phyloP scores from a whole-genome alignment of 2,113 vertebrate genomes.

The Pteruthius melanotis region DNA sequence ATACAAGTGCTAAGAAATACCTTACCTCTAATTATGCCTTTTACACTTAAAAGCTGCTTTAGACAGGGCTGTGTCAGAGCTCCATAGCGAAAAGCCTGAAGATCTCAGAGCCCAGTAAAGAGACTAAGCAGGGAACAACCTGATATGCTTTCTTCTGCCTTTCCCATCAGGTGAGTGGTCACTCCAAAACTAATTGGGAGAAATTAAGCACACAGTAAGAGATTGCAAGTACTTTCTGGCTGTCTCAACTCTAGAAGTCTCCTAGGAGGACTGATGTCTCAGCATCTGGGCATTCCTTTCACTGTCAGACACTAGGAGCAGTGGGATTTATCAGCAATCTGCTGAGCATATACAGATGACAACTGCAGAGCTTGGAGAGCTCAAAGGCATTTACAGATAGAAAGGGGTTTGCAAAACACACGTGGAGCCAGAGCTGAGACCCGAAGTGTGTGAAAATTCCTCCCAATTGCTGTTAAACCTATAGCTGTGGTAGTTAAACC shows the following conservation, averaged over 20 bases:
- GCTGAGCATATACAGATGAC: constrained; percentile 25
- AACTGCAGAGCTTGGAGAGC: background rate
- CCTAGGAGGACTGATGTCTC: background rate
- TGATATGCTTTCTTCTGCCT: background rate
- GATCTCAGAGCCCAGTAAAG: background rate
- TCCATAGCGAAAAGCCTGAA: background rate
- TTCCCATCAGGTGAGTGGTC: background rate
- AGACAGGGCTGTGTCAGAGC: background rate
- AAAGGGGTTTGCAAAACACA: background rate
- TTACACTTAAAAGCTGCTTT: background rate
- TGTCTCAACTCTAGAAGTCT: constrained; percentile 1
- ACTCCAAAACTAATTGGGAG: background rate
- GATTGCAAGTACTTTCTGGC: background rate
- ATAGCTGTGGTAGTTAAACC: background rate
- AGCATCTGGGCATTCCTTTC: constrained; percentile 26
- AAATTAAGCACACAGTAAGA: background rate
- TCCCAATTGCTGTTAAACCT: background rate
- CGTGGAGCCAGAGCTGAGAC: background rate
- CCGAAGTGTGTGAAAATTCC: background rate
- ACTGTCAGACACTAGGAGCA: constrained; percentile 9
- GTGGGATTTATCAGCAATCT: constrained; percentile 51
- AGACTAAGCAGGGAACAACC: background rate
- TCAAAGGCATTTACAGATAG: background rate
- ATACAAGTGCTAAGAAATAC: background rate
- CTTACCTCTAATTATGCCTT: background rate